Percentiles rank a stretch among this genome's conserved stretches.
Conservation (phyloP, 1,140 invertebrate species). For the Neocloeon triangulifer region DNA sequence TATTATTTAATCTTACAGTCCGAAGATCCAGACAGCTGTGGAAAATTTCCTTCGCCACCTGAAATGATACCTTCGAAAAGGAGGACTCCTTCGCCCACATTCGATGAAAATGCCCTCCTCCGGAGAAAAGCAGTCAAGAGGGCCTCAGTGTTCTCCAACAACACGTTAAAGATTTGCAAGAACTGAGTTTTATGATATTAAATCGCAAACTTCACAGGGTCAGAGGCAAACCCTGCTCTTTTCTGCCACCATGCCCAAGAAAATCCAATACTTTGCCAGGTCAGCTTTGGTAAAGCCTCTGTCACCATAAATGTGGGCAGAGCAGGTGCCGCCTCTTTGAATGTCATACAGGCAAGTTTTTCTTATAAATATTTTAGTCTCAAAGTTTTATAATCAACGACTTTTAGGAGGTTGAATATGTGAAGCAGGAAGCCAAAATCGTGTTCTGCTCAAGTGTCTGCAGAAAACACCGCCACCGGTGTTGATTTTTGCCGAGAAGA, state of each 20-base stretch:
- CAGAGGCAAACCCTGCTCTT: slow-evolving; percentile 94
- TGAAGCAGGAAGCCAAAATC: slow-evolving; percentile 92
- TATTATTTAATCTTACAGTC: no score
- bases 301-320: slow-evolving; percentile 98
- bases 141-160: no score
- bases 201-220: no score
- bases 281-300: slow-evolving; percentile 91
- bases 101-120: no score
- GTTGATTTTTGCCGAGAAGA: slow-evolving; percentile 96
- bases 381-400: not conserved
- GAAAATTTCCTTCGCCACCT: no score
- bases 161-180: no score
- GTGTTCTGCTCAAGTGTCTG: slow-evolving; percentile 84
- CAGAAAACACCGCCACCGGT: slow-evolving; percentile 95
- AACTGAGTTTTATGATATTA: no score
- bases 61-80: no score
- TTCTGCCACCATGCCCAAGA: slow-evolving; percentile 99
- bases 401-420: slow-evolving; percentile 81
- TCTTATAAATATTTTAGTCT: not conserved
- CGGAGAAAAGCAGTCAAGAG: no score
- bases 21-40: no score
- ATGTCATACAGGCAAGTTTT: slow-evolving; percentile 75
- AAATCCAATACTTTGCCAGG: slow-evolving; percentile 96
- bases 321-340: slow-evolving; percentile 92
- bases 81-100: no score